Base-by-base conservation (phyloP, 1,140 invertebrate species). In the Drosophila varians region DNA sequence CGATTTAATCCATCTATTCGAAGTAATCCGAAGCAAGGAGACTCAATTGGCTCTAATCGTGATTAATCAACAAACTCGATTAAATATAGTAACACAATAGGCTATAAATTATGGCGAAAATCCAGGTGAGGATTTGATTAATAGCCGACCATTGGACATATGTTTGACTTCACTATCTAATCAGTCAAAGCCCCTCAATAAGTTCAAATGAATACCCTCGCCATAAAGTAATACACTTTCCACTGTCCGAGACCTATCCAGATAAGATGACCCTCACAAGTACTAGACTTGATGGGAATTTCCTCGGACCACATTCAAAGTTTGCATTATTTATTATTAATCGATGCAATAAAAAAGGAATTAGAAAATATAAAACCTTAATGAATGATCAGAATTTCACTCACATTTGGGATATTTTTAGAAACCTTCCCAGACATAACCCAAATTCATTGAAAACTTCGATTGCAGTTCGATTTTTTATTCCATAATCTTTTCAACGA, bases 111-210 rank as follows among this genome's bases (percentile, higher is more conserved):
- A 12, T 14, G 21, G 52, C 11, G 25, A 8, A 28, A 26, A 61
- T 26, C 43, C 60, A 64, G n/a, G 12, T 47, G 12, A 62, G 16
- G 25, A 18, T 51, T 38, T 45, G 36, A 16, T 52, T 43, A 51
- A 23, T 38, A 60, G 12, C n/a, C 46, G 54, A 31, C 34, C 23
- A 34, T 28, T 7, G 12, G 25, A 14, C 36, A 6, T 18, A 42
- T 31, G 43, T 38, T 61, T 65, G 4, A 0, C 3, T 12, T 1
- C 11, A 12, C 7, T 66, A 66, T 66, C 60, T 66, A 66, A 66
- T 66, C 62, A 0, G 5, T 1, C 5, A 1, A 36, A 45, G 9
- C 38, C 26, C 16, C 3, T 1, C 21, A 51, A 52, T 66, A 66
- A 66, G 53, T 66, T 53, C 21, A 45, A 65, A 43, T 38, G 23